phyloP scores from a whole-genome alignment of 2,113 vertebrate genomes.

The Rhinoptilus africanus region DNA sequence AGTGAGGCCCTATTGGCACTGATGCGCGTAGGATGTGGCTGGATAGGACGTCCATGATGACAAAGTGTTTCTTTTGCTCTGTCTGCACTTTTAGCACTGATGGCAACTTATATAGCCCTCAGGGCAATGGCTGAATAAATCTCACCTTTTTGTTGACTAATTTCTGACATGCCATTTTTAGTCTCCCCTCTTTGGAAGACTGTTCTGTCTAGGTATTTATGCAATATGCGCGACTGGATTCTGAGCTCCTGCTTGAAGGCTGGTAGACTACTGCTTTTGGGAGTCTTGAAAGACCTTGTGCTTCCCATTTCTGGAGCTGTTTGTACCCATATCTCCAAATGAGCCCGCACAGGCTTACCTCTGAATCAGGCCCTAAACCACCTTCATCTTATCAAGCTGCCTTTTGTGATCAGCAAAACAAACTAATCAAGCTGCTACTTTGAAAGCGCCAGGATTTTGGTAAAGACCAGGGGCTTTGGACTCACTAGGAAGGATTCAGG shows the following conservation, averaged over 20 bases:
- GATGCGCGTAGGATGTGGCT: fast-evolving
- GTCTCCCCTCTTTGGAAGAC: neutral
- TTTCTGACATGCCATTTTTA: neutral
- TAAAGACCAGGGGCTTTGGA: neutral
- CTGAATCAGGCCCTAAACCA: neutral
- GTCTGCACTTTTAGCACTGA: neutral
- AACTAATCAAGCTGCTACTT: neutral
- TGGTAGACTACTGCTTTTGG: neutral
- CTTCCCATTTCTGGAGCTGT: neutral
- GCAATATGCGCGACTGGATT: neutral
- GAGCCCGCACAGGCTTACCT: neutral
- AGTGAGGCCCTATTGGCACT: neutral
- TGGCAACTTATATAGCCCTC: neutral
- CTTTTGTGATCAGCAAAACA: neutral
- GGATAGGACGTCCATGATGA: neutral
- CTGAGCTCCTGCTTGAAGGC: neutral
- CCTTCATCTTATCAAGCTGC: neutral
- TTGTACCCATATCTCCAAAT: neutral
- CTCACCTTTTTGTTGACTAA: neutral
- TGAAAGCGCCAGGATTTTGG: neutral
- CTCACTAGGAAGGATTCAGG: neutral
- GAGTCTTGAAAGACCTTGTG: neutral
- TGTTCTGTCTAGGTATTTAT: neutral
- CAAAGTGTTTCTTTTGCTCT: neutral
- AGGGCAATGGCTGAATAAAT: neutral